A percentile compares a stretch with the other conserved stretches of the same genome.
These are phyloP conservation scores for Melieria picta DNA, from an alignment of 2,888 invertebrate species.

Conservation along the genomic window DNA sequence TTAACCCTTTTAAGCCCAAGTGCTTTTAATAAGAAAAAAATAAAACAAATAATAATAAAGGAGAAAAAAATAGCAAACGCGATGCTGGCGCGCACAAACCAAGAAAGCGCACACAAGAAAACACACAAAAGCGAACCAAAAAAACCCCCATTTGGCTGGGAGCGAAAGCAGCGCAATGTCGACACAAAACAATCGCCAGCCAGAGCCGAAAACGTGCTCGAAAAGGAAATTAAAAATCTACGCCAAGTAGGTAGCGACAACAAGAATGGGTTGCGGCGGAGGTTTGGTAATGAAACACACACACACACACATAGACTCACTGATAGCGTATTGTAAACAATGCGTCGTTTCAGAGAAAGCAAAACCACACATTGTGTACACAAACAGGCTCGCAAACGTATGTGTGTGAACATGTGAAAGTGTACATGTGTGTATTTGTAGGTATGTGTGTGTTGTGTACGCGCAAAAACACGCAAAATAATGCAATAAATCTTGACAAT, in stretches of 20 bases:
- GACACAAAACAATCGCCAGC: constrained; percentile 12
- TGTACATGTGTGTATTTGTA: not conserved
- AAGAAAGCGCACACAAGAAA: not conserved
- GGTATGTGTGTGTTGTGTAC: not conserved
- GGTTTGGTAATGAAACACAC: not conserved
- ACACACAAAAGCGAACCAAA: too few relatives aligned
- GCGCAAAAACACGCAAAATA: not conserved
- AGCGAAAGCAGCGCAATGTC: constrained; percentile 18
- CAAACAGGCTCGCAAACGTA: too few relatives aligned
- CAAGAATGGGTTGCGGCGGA: not conserved
- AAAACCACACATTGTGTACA: too few relatives aligned
- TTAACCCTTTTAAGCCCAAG: constrained; percentile 19
- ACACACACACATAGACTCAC: too few relatives aligned
- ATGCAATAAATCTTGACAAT: too few relatives aligned
- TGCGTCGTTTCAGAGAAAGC: too few relatives aligned
- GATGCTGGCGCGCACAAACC: not conserved
- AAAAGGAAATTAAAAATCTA: constrained; percentile 28
- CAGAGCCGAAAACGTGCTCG: constrained; percentile 1
- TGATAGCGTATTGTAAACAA: too few relatives aligned
- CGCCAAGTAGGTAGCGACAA: not conserved
- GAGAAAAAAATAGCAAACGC: constrained; percentile 5
- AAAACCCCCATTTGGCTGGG: not conserved
- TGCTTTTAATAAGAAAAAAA: too few relatives aligned
- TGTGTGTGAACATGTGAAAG: too few relatives aligned
- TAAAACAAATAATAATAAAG: constrained; percentile 6